Base-by-base conservation (phyloP, 2,797 vertebrate genomes). In the Intellagama lesueurii region DNA sequence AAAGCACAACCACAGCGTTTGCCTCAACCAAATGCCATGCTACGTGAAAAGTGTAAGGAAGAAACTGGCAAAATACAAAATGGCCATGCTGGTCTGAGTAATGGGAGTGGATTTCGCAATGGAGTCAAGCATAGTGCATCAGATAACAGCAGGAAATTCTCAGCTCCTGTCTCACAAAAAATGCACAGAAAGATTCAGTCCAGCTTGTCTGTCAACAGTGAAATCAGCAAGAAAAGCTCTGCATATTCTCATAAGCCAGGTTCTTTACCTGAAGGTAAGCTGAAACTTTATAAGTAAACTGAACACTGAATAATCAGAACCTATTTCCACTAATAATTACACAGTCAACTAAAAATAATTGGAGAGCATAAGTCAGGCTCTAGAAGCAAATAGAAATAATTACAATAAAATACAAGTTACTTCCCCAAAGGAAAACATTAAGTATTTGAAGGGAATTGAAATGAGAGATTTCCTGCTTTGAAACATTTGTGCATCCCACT, bases 111-210 rank as follows among this genome's bases (percentile, higher is more conserved):
- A 95, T 97, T 98, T 93, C 97, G 96, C 94, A 96, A 92, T 0
- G 93, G 96, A 87, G 85, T 96, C 92, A 97, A 96, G 4, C 97
- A 95, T 0, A 77, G 89, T 76, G 95, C 92, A 91, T 91, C 95
- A 81, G 97, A 98, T 89, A 97, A 95, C 89, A 97, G 94, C 89
- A 97, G 94, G 96, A 98, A 96, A 93, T 97, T 98, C 92, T 96
- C 97, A 0, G 96, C 98, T 81, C 98, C 98, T 0, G 98, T 99
- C 94, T 98, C 99, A 17, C 98, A 99, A 95, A 98, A 98, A 95
- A 96, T 99, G 98, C 98, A 99, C 94, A 97, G 96, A 91, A 99
- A 99, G 94, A 96, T 99, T 91, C 98, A 98, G 92, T 99, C 99
- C 93, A 99, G 98, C 96, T 96, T 99, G 96, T 99, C 98, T 0